These are phyloP conservation scores for Stenodema calcarata DNA, from an alignment of 2,888 invertebrate species.

Conservation along the genomic window DNA sequence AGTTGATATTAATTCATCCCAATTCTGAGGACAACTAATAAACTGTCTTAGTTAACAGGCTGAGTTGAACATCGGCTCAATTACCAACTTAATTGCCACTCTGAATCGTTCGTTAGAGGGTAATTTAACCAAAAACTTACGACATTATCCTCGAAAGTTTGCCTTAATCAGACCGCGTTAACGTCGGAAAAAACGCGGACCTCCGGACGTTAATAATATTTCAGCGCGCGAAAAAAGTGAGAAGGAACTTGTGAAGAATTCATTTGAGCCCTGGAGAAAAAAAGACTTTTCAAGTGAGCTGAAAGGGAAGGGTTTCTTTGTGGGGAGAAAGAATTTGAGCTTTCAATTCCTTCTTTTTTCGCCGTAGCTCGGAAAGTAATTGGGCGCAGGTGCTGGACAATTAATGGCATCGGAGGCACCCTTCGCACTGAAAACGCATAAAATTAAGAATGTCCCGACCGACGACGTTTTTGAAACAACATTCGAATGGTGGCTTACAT, in stretches of 20 bases:
- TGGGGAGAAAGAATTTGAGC: conserved; percentile 23
- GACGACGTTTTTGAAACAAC: neutral
- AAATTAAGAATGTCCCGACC: neutral
- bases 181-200: neutral
- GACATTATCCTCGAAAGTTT: neutral
- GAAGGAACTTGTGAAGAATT: conserved; percentile 17
- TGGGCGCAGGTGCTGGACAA: conserved; percentile 29
- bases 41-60: neutral
- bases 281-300: conserved; percentile 19
- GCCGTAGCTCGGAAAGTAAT: neutral
- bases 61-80: neutral
- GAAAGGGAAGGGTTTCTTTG: conserved; percentile 27
- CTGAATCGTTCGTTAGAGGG: neutral
- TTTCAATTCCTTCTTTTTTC: conserved; percentile 20
- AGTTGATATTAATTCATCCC: too few species aligned
- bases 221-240: conserved; percentile 2
- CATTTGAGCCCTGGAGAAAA: neutral
- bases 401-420: neutral
- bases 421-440: neutral
- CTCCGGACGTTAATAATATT: neutral
- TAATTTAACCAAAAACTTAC: neutral
- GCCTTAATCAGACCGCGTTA: neutral
- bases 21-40: neutral
- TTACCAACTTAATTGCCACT: neutral
- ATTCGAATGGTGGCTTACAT: neutral